These are phyloP conservation scores for Calephelis virginiensis DNA, from an alignment of 1,140 invertebrate species.

Conservation along the genomic window DNA sequence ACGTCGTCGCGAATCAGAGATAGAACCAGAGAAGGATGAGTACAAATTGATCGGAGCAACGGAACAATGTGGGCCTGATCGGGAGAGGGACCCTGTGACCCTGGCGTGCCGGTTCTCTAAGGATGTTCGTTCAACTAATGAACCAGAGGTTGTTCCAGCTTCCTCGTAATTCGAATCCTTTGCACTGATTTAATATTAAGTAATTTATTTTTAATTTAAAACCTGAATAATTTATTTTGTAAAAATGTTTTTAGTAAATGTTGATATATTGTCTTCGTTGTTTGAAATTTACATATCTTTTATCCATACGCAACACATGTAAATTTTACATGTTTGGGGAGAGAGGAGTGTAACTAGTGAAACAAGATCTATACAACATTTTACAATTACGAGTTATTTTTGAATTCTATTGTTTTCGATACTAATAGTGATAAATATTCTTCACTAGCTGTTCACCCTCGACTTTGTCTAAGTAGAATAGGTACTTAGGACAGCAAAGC, in stretches of 20 bases:
- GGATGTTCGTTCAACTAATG: slow-evolving; percentile 26
- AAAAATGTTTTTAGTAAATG: slow-evolving; percentile 34
- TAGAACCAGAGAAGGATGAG: slow-evolving; percentile 43
- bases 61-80: slow-evolving; percentile 82
- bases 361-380: too few relatives aligned
- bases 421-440: too few relatives aligned
- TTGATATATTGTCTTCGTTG: slow-evolving; percentile 28
- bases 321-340: too few relatives aligned
- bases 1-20: slow-evolving; percentile 44
- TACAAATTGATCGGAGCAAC: slow-evolving; percentile 78
- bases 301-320: too few relatives aligned
- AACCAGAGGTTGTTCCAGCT: slow-evolving; percentile 46
- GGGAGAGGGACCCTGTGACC: slow-evolving; percentile 76
- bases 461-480: too few relatives aligned
- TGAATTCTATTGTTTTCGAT: too few relatives aligned
- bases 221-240: slow-evolving; percentile 32
- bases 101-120: slow-evolving; percentile 45
- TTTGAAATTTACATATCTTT: slow-evolving; percentile 5
- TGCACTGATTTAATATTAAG: slow-evolving; percentile 27
- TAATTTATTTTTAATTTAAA: slow-evolving; percentile 44
- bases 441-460: too few relatives aligned
- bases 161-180: slow-evolving; percentile 42
- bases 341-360: too few relatives aligned
- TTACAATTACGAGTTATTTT: too few relatives aligned
- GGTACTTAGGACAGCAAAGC: too few relatives aligned